Evolutionary conservation across 2,113 vertebrate species (phyloP).

Genomic region (Dipodomys ordii): DNA sequence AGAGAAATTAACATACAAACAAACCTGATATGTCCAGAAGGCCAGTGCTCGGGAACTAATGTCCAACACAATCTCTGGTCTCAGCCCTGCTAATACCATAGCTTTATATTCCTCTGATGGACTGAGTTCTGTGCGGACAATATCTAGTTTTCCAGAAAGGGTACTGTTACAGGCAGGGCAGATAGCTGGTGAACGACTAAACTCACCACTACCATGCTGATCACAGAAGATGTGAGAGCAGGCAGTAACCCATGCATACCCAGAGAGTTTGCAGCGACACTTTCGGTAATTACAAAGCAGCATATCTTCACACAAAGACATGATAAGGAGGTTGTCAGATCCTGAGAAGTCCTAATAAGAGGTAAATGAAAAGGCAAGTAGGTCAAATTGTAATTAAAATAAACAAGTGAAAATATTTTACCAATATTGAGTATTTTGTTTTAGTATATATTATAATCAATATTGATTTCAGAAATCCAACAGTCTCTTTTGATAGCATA

Average conservation of each 20-base stretch:
- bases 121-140: constrained; percentile 91
- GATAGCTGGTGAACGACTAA: constrained; percentile 91
- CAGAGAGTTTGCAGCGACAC: constrained; percentile 90
- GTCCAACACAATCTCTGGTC: constrained; percentile 92
- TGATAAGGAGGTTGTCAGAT: constrained; percentile 62
- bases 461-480: constrained; percentile 21
- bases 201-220: constrained; percentile 92
- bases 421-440: constrained; percentile 8
- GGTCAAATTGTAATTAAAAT: constrained; percentile 19
- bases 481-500: neutral
- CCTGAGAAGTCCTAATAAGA: constrained; percentile 13
- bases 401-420: neutral
- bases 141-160: constrained; percentile 93
- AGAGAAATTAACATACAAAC: constrained; percentile 28
- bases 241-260: constrained; percentile 94
- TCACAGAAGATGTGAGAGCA: constrained; percentile 95
- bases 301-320: constrained; percentile 91
- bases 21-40: constrained; percentile 95
- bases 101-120: constrained; percentile 94
- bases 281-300: constrained; percentile 93
- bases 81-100: constrained; percentile 92
- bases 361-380: constrained; percentile 11
- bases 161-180: constrained; percentile 93
- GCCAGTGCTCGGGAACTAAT: constrained; percentile 91
- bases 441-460: constrained; percentile 19